A percentile compares a stretch with the other conserved stretches of the same genome.
Conservation (phyloP, 2,888 invertebrate species). For the Mystacides longicornis region DNA sequence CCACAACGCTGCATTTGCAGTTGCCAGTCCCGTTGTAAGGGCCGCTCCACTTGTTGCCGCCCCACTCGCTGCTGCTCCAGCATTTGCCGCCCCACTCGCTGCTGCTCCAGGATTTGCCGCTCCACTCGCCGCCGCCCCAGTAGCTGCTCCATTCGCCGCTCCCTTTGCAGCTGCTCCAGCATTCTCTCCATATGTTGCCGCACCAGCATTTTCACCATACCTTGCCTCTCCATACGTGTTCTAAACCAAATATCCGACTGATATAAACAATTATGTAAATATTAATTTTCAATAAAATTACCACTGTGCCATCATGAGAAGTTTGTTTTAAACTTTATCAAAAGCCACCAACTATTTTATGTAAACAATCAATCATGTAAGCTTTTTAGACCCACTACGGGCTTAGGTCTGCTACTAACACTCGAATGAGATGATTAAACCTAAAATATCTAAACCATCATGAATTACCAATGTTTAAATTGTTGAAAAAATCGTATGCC, state of each 20-base stretch:
- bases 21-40: conserved; percentile 21
- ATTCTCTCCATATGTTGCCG: conserved; percentile 6
- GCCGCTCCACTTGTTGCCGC: conserved; percentile 21
- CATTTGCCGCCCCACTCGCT: conserved; percentile 8
- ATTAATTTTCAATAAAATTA: not conserved
- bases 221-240: conserved; percentile 10
- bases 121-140: conserved; percentile 16
- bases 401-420: too few species aligned
- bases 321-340: not conserved
- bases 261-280: too few species aligned
- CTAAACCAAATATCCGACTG: not conserved
- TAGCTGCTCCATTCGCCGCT: conserved; percentile 17
- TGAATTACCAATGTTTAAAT: too few species aligned
- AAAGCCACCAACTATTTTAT: too few species aligned
- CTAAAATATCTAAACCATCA: too few species aligned
- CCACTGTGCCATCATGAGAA: not conserved
- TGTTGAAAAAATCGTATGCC: too few species aligned
- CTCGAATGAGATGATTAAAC: too few species aligned
- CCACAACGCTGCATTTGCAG: conserved; percentile 41
- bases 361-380: too few species aligned
- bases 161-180: conserved; percentile 7
- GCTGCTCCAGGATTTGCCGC: conserved; percentile 10
- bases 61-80: conserved; percentile 17
- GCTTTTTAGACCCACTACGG: too few species aligned
- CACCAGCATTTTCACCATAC: conserved; percentile 1